A percentile compares a stretch with the other conserved stretches of the same genome.
Evolutionary conservation across 2,113 vertebrate species (phyloP).

Genomic region (Oreochromis spilurus): DNA sequence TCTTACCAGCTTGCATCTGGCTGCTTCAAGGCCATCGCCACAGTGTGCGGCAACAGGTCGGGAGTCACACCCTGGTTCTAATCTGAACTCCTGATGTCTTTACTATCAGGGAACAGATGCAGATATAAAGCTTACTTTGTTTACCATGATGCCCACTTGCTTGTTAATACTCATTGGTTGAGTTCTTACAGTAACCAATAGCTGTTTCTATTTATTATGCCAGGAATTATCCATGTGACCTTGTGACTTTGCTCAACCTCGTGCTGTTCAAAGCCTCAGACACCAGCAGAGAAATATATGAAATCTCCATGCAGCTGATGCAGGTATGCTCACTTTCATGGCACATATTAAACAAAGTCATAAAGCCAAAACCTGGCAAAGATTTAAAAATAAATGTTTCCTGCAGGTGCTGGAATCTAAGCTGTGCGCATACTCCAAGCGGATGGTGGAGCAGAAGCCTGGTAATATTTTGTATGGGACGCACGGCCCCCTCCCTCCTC

Average conservation of each 20-base stretch:
- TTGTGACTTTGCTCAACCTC: conserved; percentile 92
- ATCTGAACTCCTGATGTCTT: not conserved
- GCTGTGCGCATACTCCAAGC: conserved; percentile 93
- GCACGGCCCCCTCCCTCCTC: conserved; percentile 87
- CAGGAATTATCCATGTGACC: conserved; percentile 97
- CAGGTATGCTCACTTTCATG: conserved; percentile 75
- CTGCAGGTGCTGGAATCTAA: conserved; percentile 90
- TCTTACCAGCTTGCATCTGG: conserved; percentile 95
- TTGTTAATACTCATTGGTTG: not conserved
- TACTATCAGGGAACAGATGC: not conserved
- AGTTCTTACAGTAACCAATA: not conserved
- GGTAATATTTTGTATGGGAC: conserved; percentile 93
- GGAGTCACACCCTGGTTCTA: not conserved
- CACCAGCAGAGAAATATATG: conserved; percentile 95
- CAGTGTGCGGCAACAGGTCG: conserved; percentile 96
- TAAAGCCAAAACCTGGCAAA: not conserved
- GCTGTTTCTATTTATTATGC: not conserved
- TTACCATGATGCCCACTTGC: not conserved
- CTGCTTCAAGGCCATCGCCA: conserved; percentile 98
- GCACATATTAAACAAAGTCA: not conserved
- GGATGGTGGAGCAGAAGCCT: conserved; percentile 88
- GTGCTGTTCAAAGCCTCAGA: conserved; percentile 98
- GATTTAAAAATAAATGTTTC: not conserved
- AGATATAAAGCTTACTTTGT: not conserved
- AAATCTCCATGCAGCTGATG: conserved; percentile 99